Base-by-base conservation (phyloP, 2,888 invertebrate genomes). In the Spodoptera exigua region DNA sequence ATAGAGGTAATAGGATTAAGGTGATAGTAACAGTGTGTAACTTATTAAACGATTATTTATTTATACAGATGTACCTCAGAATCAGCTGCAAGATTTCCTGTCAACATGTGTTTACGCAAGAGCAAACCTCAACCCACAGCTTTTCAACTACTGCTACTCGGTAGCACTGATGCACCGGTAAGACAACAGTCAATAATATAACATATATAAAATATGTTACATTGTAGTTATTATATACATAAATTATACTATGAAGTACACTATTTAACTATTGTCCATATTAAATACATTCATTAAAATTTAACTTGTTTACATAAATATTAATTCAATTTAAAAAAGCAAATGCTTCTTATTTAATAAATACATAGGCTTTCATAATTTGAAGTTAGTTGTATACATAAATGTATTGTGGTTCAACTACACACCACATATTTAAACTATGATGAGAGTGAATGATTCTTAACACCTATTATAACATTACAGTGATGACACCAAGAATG, bases 101-200 rank as follows among this genome's bases (percentile, higher is more conserved):
- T 96, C 97, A 0, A 95, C 96, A 13, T 95, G 96, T 44, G 96
- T 96, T 9, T 97, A 94, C 79, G 95, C 96, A 43, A 95, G 97
- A 60, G 96, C 96, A 74, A 95, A 96, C 37, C 89, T 98, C 10
- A 98, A 98, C 88, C 96, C 98, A 0, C 96, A 96, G 72, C 88
- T 98, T 70, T 98, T 97, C 90, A 96, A 97, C 86, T 98, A 98
- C 84, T 95, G 96, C 41, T 95, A 96, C 39, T 96, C 97, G 0
- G 97, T 98, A 7, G 96, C 97, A 0, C 87, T 97, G 16, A 94
- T 97, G 78, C 97, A 97, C 91, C 95, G 97, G 94, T 93, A 76
- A 78, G 72, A 54, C 13, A 3, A 37, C n/a, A 32, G n/a, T 0
- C 27, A 27, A 27, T 27, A 27, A 5, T 27, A 27, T 27, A 27